Conservation (phyloP, 2,113 vertebrate genomes). For the Crotalus viridis region DNA sequence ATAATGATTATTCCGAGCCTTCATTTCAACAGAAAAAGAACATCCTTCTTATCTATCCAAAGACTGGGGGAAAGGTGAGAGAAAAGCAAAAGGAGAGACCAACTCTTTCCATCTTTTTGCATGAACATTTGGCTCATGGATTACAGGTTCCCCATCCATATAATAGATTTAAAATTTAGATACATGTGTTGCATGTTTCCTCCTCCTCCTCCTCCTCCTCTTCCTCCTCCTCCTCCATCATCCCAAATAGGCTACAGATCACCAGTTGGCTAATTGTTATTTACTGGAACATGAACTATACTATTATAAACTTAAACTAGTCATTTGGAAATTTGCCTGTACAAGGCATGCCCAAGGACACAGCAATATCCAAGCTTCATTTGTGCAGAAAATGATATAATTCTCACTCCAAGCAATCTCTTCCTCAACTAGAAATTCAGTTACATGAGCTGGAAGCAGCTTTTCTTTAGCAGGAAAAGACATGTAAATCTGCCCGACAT, state of each 20-base stretch:
- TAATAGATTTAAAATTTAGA: neutral
- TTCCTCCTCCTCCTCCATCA: neutral
- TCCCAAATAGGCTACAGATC: neutral
- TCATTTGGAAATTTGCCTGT: neutral
- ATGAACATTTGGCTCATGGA: neutral
- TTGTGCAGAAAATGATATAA: neutral
- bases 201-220: neutral
- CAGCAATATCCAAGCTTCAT: neutral
- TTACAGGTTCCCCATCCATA: neutral
- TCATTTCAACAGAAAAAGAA: neutral
- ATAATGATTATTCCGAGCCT: neutral
- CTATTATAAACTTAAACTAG: neutral
- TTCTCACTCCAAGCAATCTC: neutral
- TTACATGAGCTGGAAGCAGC: neutral
- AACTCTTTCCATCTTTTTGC: neutral
- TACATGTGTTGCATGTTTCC: neutral
- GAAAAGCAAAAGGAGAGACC: neutral
- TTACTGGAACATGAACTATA: neutral
- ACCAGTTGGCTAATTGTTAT: neutral
- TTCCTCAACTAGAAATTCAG: neutral
- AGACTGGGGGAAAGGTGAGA: accelerated
- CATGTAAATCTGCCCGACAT: neutral
- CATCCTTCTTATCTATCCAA: neutral
- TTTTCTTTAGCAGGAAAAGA: neutral
- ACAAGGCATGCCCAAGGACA: neutral